Evolutionary conservation across 2,113 vertebrate genomes (phyloP).

Genomic region (Antennarius striatus): DNA sequence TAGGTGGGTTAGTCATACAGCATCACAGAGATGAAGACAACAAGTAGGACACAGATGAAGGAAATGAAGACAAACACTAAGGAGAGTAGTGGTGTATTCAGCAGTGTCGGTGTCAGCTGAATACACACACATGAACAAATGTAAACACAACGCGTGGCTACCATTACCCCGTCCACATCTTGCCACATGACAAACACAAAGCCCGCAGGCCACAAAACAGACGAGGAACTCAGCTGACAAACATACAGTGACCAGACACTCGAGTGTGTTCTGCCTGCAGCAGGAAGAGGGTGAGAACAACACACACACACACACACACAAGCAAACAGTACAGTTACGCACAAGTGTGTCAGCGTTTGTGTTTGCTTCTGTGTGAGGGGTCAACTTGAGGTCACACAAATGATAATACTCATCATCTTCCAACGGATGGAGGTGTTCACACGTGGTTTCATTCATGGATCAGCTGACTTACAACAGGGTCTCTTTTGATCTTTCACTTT

Average conservation of each 20-base stretch:
- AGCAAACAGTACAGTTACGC: slow-evolving; percentile 30
- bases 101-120: neutral
- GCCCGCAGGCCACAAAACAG: slow-evolving; percentile 42
- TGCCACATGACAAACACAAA: slow-evolving; percentile 57
- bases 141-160: slow-evolving; percentile 41
- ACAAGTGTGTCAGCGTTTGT: neutral
- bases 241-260: no score
- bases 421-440: neutral
- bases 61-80: slow-evolving; percentile 36
- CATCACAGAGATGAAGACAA: neutral
- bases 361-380: neutral
- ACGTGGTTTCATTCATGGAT: no score
- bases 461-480: no score
- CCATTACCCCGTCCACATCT: slow-evolving; percentile 16
- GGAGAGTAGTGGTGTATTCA: slow-evolving; percentile 24
- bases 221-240: slow-evolving; percentile 5
- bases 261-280: no score
- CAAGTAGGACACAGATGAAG: neutral
- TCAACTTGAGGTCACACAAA: slow-evolving; percentile 24
- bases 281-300: neutral
- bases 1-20: neutral
- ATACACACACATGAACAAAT: slow-evolving; percentile 29
- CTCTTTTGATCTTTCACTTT: no score
- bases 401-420: slow-evolving; percentile 35
- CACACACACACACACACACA: neutral